Conservation (phyloP, 1,140 invertebrate species). For the Drosophila ananassae region DNA sequence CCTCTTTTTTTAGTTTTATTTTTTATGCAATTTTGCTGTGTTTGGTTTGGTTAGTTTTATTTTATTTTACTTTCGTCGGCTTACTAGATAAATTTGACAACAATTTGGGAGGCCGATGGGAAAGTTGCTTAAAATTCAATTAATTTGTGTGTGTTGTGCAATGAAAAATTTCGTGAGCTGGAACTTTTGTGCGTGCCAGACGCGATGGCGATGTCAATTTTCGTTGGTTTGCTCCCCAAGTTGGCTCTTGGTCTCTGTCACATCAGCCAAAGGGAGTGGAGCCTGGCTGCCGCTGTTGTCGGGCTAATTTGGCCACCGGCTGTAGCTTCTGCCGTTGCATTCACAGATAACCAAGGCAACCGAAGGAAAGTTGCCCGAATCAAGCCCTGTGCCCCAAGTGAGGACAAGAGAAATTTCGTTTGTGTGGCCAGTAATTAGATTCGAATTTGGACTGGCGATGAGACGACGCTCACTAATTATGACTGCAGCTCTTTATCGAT, state of each 20-base stretch:
- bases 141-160: slow-evolving; percentile 74
- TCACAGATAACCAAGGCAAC: slow-evolving; percentile 63
- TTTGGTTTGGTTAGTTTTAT: neutral
- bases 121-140: slow-evolving; percentile 80
- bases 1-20: neutral
- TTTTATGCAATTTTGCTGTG: slow-evolving; percentile 15
- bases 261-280: slow-evolving; percentile 5
- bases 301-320: slow-evolving; percentile 68
- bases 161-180: slow-evolving; percentile 59
- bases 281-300: slow-evolving; percentile 34
- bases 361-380: slow-evolving; percentile 50
- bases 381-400: slow-evolving; percentile 7
- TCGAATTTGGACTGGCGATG: slow-evolving; percentile 43
- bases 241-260: slow-evolving; percentile 38
- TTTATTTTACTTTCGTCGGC: slow-evolving; percentile 14
- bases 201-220: slow-evolving; percentile 27
- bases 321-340: slow-evolving; percentile 48
- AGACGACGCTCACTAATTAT: slow-evolving; percentile 20
- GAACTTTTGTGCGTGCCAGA: slow-evolving; percentile 68
- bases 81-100: slow-evolving; percentile 67
- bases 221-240: slow-evolving; percentile 7
- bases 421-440: slow-evolving; percentile 72
- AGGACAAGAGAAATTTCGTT: slow-evolving; percentile 45
- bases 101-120: slow-evolving; percentile 48
- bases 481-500: neutral